A percentile compares a stretch with the other conserved stretches of the same genome.
These are phyloP conservation scores for Dendroctonus valens DNA, from an alignment of 1,140 invertebrate genomes.

Conservation along the genomic window DNA sequence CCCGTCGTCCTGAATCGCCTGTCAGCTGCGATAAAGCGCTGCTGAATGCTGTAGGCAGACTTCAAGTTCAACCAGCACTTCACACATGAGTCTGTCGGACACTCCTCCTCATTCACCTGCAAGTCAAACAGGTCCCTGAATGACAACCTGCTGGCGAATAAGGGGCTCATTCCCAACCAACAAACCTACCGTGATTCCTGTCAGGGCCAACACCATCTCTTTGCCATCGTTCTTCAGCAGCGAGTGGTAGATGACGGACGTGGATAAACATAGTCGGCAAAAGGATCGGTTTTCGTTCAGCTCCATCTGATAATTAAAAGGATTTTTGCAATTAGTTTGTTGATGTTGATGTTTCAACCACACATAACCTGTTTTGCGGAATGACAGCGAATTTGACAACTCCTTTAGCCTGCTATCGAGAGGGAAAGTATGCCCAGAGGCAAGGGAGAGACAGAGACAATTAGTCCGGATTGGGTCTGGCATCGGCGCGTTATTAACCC, in stretches of 20 bases:
- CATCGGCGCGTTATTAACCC: too few relatives aligned
- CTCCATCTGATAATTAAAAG: too few relatives aligned
- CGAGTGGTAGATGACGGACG: conserved; percentile 21
- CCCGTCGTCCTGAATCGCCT: conserved; percentile 16
- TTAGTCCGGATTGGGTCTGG: too few relatives aligned
- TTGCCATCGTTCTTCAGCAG: conserved; percentile 26
- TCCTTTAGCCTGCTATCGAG: too few relatives aligned
- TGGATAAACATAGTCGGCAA: conserved; percentile 26
- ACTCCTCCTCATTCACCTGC: conserved; percentile 6
- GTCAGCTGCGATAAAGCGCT: conserved; percentile 22
- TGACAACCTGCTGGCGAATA: neutral
- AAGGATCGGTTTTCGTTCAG: conserved; percentile 14
- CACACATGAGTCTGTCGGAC: conserved; percentile 24
- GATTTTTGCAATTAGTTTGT: neutral
- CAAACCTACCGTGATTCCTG: conserved; percentile 23
- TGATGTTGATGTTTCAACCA: neutral
- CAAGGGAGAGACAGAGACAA: too few relatives aligned
- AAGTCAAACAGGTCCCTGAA: neutral
- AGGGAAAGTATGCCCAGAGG: too few relatives aligned
- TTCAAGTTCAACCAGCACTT: conserved; percentile 34
- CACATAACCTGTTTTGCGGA: too few relatives aligned
- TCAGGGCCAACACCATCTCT: conserved; percentile 27
- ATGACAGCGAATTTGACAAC: too few relatives aligned
- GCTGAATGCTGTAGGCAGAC: conserved; percentile 28
- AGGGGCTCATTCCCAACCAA: neutral